Evolutionary conservation across 2,888 invertebrate species (phyloP).

Genomic region (Resseliella maxima): DNA sequence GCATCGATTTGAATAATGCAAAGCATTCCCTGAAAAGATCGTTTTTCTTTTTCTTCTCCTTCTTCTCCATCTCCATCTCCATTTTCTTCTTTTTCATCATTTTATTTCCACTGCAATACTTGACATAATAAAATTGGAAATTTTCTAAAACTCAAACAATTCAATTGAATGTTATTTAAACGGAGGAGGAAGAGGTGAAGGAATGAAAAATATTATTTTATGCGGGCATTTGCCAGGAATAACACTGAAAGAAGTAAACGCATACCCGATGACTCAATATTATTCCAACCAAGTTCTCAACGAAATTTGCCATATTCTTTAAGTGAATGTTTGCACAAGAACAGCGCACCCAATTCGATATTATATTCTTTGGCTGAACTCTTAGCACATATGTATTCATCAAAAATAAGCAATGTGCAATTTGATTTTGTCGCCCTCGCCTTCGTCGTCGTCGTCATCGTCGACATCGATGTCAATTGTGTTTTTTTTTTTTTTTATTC

Average conservation of each 20-base stretch:
- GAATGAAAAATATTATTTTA: background rate
- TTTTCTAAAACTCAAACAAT: conserved; percentile 20
- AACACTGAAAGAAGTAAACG: background rate
- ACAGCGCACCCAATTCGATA: too few relatives aligned
- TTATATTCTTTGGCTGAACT: background rate
- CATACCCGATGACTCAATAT: too few relatives aligned
- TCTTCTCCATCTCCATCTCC: too few relatives aligned
- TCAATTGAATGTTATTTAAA: background rate
- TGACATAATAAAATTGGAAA: conserved; percentile 8
- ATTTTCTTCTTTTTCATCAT: too few relatives aligned
- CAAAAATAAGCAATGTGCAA: background rate
- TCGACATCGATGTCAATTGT: background rate
- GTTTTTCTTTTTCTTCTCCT: too few relatives aligned
- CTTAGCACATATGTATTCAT: background rate
- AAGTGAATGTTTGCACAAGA: background rate
- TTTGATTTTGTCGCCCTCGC: background rate
- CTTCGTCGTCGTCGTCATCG: too few relatives aligned
- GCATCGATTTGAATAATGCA: conserved; percentile 7
- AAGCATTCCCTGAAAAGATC: too few relatives aligned
- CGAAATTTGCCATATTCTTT: background rate
- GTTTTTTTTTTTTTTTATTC: background rate
- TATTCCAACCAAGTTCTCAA: background rate
- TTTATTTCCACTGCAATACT: conserved; percentile 15
- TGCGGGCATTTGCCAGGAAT: background rate
- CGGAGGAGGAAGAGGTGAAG: too few relatives aligned